phyloP scores from a whole-genome alignment of 2,797 vertebrate species.

The Mormyrops attenuatus region DNA sequence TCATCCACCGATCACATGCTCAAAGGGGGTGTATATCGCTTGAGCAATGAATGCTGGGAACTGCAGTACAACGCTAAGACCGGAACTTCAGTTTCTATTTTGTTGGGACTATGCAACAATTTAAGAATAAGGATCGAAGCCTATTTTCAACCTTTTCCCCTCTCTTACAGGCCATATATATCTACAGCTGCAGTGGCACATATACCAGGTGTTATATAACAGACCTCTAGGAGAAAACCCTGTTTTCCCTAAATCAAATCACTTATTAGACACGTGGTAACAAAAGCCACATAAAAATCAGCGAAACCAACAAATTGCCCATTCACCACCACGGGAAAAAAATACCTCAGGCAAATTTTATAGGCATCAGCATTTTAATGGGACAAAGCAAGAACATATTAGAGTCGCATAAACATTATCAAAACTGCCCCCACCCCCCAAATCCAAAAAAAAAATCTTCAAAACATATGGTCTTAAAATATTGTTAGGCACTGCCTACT shows the following conservation, averaged over 20 bases:
- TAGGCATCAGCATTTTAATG: slow-evolving; percentile 64
- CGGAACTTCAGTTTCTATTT: background rate
- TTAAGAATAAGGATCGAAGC: background rate
- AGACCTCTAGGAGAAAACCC: background rate
- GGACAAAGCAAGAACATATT: slow-evolving; percentile 63
- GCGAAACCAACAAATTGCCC: background rate
- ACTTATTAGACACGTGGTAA: background rate
- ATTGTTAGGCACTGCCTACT: slow-evolving; percentile 61
- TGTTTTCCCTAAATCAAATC: background rate
- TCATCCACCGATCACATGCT: slow-evolving; percentile 36
- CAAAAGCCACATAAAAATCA: background rate
- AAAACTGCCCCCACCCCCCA: slow-evolving; percentile 26
- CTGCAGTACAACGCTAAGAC: slow-evolving; percentile 30
- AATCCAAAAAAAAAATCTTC: slow-evolving; percentile 23
- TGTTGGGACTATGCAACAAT: background rate
- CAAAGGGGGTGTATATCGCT: background rate
- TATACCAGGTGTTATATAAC: background rate
- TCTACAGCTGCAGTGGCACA: background rate
- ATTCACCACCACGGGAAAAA: background rate
- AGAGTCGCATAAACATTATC: slow-evolving; percentile 55
- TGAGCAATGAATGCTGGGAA: slow-evolving; percentile 33
- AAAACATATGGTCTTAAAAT: slow-evolving; percentile 52
- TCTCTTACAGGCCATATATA: background rate
- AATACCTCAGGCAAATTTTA: slow-evolving; percentile 26
- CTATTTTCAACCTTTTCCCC: background rate